These are phyloP conservation scores for Laupala kohalensis DNA, from an alignment of 1,140 invertebrate species.

Conservation along the genomic window DNA sequence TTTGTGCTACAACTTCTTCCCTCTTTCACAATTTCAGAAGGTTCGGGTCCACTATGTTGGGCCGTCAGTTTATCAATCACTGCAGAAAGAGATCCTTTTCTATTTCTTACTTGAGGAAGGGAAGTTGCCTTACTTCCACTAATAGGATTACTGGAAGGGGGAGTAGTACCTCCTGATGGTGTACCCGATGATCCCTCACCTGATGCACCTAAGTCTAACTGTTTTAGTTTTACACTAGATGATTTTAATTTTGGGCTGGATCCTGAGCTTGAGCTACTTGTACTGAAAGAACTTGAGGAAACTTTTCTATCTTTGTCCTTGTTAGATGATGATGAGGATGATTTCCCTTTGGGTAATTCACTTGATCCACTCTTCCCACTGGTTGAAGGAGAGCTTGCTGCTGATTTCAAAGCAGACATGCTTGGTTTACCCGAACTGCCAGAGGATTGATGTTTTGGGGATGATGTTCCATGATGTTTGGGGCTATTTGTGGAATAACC, in stretches of 20 bases:
- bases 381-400: conserved; percentile 38
- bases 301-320: conserved; percentile 25
- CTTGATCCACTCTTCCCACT: conserved; percentile 8
- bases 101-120: conserved; percentile 40
- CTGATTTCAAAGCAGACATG: conserved; percentile 73
- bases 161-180: conserved; percentile 15
- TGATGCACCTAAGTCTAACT: conserved; percentile 28
- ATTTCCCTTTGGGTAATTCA: conserved; percentile 21
- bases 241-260: conserved; percentile 52
- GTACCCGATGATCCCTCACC: neutral
- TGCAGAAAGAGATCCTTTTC: conserved; percentile 66
- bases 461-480: conserved; percentile 9
- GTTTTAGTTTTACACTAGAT: conserved; percentile 50
- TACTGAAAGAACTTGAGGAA: conserved; percentile 32
- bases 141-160: conserved; percentile 7
- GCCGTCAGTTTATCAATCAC: conserved; percentile 75
- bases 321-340: conserved; percentile 20
- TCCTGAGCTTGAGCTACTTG: conserved; percentile 27
- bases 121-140: conserved; percentile 25
- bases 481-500: conserved; percentile 9
- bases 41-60: conserved; percentile 32
- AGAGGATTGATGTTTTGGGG: conserved; percentile 24
- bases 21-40: conserved; percentile 10
- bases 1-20: conserved; percentile 19
- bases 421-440: conserved; percentile 71